A percentile compares a stretch with the other conserved stretches of the same genome.
Evolutionary conservation across 2,113 vertebrate genomes (phyloP).

Genomic region (Columba livia): DNA sequence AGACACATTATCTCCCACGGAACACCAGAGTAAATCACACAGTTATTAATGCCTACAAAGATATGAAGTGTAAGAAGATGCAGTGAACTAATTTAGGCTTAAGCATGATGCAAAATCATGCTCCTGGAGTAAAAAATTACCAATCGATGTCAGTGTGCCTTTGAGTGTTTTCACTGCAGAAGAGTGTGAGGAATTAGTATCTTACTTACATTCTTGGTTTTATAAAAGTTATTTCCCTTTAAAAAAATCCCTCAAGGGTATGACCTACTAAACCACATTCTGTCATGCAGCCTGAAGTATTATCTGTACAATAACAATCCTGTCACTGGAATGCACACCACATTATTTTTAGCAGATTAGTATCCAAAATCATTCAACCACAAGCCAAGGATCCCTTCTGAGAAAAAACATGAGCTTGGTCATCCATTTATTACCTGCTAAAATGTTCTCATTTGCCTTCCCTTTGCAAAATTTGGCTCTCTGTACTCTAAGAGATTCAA

Average conservation of each 20-base stretch:
- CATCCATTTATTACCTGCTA: neutral
- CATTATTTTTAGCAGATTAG: conserved; percentile 10
- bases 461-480: neutral
- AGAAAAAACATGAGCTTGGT: neutral
- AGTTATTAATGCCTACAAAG: neutral
- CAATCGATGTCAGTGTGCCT: neutral
- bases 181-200: accelerated
- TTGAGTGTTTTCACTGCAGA: neutral
- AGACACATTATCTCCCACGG: neutral
- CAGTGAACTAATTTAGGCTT: neutral
- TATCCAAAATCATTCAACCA: neutral
- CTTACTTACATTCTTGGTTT: neutral
- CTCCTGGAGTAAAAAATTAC: neutral
- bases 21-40: neutral
- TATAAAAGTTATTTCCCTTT: neutral
- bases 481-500: neutral
- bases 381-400: neutral
- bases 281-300: neutral
- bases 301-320: neutral
- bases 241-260: neutral
- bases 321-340: neutral
- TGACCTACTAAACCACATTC: conserved; percentile 21
- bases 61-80: neutral
- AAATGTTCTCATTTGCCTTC: neutral
- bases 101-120: neutral